phyloP scores from a whole-genome alignment of 2,113 vertebrate species.

The Sylvia atricapilla region DNA sequence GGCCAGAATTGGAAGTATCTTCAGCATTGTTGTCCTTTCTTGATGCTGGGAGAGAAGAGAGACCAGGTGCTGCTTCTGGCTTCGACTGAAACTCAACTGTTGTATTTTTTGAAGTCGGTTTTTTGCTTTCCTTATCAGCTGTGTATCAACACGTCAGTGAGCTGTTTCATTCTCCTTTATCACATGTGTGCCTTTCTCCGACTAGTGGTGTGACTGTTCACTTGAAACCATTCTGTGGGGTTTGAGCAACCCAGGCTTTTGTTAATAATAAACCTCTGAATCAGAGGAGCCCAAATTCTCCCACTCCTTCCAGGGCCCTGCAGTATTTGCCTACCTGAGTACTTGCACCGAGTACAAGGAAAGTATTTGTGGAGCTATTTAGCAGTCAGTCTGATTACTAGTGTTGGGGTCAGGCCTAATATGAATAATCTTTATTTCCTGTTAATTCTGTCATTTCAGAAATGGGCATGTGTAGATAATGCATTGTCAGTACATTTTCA shows the following conservation, averaged over 20 bases:
- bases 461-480: neutral
- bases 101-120: neutral
- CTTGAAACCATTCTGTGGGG: constrained; percentile 22
- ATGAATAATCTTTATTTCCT: constrained; percentile 22
- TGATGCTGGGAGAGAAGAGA: neutral
- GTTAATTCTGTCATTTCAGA: neutral
- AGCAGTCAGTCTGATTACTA: neutral
- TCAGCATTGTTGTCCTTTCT: neutral
- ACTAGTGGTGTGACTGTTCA: constrained; percentile 39
- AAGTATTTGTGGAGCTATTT: neutral
- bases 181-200: constrained; percentile 46
- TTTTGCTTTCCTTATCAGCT: constrained; percentile 61
- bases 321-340: neutral
- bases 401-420: neutral
- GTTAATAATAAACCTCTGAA: constrained; percentile 64
- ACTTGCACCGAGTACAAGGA: neutral
- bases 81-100: neutral
- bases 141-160: constrained; percentile 49
- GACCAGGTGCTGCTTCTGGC: constrained; percentile 4
- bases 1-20: constrained; percentile 15
- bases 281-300: neutral
- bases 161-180: constrained; percentile 54
- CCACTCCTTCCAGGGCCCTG: neutral
- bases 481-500: neutral
- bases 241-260: neutral